Evolutionary conservation across 1,140 invertebrate genomes (phyloP).

Genomic region (Lepidurus apus): DNA sequence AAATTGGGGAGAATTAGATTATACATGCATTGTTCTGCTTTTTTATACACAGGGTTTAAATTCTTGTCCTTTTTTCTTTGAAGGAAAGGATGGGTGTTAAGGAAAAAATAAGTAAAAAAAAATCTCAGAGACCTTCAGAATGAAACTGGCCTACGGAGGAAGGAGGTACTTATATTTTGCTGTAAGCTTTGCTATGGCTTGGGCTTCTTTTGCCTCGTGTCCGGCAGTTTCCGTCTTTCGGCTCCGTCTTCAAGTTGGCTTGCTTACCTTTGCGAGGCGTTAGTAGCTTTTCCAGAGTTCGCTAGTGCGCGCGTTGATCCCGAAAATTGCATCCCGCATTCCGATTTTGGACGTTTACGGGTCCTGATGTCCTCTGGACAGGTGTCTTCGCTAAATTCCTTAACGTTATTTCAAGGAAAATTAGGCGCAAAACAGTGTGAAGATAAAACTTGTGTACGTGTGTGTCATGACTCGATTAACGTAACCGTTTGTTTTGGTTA

Average conservation of each 20-base stretch:
- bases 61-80: not conserved
- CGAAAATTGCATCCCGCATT: not conserved
- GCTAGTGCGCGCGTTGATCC: not conserved
- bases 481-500: not conserved
- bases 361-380: not conserved
- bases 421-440: not conserved
- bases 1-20: not conserved
- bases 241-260: not conserved
- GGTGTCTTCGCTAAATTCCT: not conserved
- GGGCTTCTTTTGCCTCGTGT: constrained; percentile 17
- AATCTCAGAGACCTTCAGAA: not conserved
- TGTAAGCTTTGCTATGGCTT: not conserved
- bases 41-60: not conserved
- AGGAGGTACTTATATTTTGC: not conserved
- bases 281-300: constrained; percentile 2
- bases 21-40: not conserved
- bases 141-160: not conserved
- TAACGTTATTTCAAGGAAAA: not conserved
- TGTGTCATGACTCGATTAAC: not conserved
- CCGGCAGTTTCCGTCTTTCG: not conserved
- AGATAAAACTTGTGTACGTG: not conserved
- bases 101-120: not conserved
- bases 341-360: not conserved
- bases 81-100: not conserved
- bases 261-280: constrained; percentile 4